Evolutionary conservation across 2,797 vertebrate genomes (phyloP), one percentile per base, ranked within the genome.

Genomic region (Lacerta bilineata): DNA sequence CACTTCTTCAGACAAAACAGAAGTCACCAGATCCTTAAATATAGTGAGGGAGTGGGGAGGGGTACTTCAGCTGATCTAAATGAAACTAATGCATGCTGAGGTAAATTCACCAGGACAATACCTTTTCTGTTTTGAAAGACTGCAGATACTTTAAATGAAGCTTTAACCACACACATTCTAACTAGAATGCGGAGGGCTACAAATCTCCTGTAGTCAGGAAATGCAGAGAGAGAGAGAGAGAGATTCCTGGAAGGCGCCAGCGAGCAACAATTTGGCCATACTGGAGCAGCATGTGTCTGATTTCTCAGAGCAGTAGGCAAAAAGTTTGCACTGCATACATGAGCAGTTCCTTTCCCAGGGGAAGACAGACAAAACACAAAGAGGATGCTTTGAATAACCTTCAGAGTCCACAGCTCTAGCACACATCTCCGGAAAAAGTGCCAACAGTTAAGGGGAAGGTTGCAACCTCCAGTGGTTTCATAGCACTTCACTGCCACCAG

Each of bases 221-320:
- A 81, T 41, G 83, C 83, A 43, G 46, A 46, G 46, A 46, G 46
- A 46, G 46, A 46, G 46, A 55, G 13, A 55, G 50, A 55, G 50
- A 55, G 81, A 91, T 95, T 94, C 94, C 92, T 89, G 77, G 94
- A 94, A 94, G 88, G 64, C 71, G 0, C 13, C 61, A 82, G 64
- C 1, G 7, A 13, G 5, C 89, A 90, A 94, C 90, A 90, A 89
- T 81, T 78, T 83, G 89, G 89, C 94, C 93, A 68, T 64, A 8
- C n/a, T 91, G 90, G 61, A 95, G 90, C 92, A 96, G 92, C 92
- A 0, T 29, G 78, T 79, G 93, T 94, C 93, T 92, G 88, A 90
- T 84, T 55, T 94, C 80, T 20, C 76, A 17, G 90, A 61, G 74
- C 91, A 91, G 78, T 82, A 91, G 81, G 89, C 91, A 92, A 95